These are phyloP conservation scores for Steinernema scapterisci DNA, from an alignment of 2,888 invertebrate species.

Conservation along the genomic window DNA sequence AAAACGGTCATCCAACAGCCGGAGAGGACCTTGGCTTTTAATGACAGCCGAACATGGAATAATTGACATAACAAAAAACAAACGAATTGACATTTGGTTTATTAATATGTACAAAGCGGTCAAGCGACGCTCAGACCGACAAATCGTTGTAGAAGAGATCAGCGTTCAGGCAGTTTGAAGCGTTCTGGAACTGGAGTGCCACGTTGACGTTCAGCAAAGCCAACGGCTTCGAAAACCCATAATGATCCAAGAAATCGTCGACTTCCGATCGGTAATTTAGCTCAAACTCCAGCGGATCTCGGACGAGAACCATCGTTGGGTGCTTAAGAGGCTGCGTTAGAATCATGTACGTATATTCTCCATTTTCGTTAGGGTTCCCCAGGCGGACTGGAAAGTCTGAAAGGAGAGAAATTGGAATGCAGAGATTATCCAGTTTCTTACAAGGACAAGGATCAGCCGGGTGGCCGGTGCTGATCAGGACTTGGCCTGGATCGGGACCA, in stretches of 20 bases:
- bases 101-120: neutral
- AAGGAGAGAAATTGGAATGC: slow-evolving; percentile 29
- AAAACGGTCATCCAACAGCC: no score
- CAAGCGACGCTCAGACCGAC: neutral
- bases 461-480: slow-evolving; percentile 61
- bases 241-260: slow-evolving; percentile 55
- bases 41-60: no score
- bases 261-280: slow-evolving; percentile 51
- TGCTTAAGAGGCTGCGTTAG: slow-evolving; percentile 63
- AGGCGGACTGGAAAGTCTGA: slow-evolving; percentile 59
- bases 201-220: slow-evolving; percentile 58
- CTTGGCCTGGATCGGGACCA: slow-evolving; percentile 65
- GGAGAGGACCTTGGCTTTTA: no score
- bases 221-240: slow-evolving; percentile 60
- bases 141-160: slow-evolving; percentile 38
- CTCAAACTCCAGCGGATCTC: slow-evolving; percentile 54
- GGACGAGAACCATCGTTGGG: slow-evolving; percentile 63
- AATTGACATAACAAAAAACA: no score
- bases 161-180: slow-evolving; percentile 33
- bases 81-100: no score
- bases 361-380: slow-evolving; percentile 51
- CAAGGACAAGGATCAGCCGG: slow-evolving; percentile 64
- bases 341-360: slow-evolving; percentile 61
- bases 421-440: slow-evolving; percentile 42
- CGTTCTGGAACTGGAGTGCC: slow-evolving; percentile 51